A percentile compares a stretch with the other conserved stretches of the same genome.
Conservation (phyloP, 2,113 vertebrate genomes). For the Alethe castanea region DNA sequence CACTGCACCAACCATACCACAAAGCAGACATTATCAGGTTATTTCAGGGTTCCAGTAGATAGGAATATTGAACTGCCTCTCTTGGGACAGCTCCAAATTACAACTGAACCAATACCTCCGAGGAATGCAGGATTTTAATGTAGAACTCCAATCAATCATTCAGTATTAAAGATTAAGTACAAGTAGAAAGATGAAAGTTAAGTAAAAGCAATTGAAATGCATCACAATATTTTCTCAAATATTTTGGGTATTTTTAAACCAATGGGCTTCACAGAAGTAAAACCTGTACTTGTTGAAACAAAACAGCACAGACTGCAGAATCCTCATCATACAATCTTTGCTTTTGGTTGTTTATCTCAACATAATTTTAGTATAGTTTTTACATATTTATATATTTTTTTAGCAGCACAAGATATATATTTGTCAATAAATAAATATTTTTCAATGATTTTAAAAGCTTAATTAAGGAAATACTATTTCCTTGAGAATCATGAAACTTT, state of each 20-base stretch:
- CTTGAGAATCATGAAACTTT: neutral
- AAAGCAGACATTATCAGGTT: neutral
- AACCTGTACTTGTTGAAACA: neutral
- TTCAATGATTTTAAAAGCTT: neutral
- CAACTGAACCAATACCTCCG: neutral
- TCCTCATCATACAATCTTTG: neutral
- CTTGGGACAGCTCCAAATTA: neutral
- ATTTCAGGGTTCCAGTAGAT: neutral
- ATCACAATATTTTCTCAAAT: neutral
- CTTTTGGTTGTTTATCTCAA: neutral
- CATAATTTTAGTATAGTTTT: neutral
- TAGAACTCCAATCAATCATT: neutral
- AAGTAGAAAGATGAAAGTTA: neutral
- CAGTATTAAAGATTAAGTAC: neutral
- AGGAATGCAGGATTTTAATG: neutral
- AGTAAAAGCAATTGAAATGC: neutral
- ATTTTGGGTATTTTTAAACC: neutral
- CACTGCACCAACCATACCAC: neutral
- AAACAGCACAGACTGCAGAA: neutral
- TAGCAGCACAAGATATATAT: neutral
- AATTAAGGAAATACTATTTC: slow-evolving; percentile 2
- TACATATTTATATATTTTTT: neutral
- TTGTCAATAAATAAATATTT: neutral
- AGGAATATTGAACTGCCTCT: neutral
- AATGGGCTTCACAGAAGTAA: neutral